phyloP scores from a whole-genome alignment of 2,113 vertebrate species.

The Ellobius talpinus region DNA sequence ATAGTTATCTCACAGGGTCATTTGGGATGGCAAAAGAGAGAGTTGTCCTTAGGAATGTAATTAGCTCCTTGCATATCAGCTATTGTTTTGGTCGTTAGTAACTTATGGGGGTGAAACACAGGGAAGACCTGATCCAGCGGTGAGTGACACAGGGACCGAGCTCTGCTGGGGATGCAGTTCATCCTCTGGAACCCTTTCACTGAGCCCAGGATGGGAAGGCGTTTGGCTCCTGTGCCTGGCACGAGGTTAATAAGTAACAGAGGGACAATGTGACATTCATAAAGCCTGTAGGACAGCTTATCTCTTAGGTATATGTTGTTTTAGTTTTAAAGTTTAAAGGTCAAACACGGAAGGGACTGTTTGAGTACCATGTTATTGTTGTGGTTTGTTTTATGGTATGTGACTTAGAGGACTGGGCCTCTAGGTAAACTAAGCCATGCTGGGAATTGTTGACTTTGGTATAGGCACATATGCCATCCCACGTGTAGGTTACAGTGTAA shows the following conservation, averaged over 20 bases:
- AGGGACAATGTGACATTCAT: conserved; percentile 56
- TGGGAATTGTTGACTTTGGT: conserved; percentile 36
- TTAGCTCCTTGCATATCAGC: background rate
- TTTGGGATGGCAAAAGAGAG: conserved; percentile 29
- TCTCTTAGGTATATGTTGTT: conserved; percentile 44
- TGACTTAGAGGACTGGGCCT: conserved; percentile 16
- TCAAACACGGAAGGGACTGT: conserved; percentile 49
- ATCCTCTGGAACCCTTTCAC: background rate
- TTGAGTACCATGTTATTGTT: conserved; percentile 47
- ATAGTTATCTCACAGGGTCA: background rate
- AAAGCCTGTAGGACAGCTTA: conserved; percentile 29
- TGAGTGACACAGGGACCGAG: background rate
- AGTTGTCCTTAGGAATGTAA: background rate
- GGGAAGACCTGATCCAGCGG: background rate
- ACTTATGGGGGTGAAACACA: background rate
- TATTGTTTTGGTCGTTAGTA: background rate
- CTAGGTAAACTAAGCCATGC: conserved; percentile 48
- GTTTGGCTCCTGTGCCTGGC: conserved; percentile 23
- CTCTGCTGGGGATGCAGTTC: background rate
- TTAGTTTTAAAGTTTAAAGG: conserved; percentile 71
- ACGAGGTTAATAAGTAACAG: conserved; percentile 70
- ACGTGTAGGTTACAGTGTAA: background rate
- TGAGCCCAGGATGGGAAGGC: background rate
- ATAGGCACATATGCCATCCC: background rate
- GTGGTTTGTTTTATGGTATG: conserved; percentile 67